These are phyloP conservation scores for Hydraecia micacea DNA, from an alignment of 2,888 invertebrate genomes.

Conservation along the genomic window DNA sequence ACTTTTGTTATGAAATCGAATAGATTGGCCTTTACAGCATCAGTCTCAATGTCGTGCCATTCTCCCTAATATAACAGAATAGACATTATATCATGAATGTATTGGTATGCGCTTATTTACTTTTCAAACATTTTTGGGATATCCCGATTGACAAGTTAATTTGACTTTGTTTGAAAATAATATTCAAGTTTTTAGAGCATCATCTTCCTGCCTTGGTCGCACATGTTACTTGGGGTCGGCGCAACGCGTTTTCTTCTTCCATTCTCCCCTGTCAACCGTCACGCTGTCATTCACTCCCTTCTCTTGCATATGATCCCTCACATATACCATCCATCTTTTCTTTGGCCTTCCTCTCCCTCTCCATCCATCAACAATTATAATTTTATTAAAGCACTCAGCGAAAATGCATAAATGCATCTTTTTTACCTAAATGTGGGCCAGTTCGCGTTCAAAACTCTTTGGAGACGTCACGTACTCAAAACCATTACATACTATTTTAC, in stretches of 20 bases:
- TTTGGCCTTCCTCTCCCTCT: neutral
- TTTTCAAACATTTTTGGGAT: neutral
- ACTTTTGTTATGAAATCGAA: conserved; percentile 32
- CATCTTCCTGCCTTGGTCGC: neutral
- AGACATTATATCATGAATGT: neutral
- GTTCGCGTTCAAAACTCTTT: neutral
- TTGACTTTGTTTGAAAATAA: neutral
- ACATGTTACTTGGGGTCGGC: neutral
- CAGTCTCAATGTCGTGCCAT: conserved; percentile 36
- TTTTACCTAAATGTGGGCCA: neutral
- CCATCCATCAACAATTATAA: neutral
- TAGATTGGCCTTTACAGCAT: conserved; percentile 25
- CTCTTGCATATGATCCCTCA: neutral
- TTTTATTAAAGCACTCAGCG: neutral
- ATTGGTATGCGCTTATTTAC: neutral
- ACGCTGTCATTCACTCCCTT: neutral
- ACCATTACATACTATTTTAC: neutral
- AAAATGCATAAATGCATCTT: neutral
- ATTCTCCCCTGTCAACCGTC: neutral
- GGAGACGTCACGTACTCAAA: neutral
- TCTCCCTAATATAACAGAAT: conserved; percentile 19
- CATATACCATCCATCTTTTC: neutral
- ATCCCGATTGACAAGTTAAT: neutral
- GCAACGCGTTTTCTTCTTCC: neutral
- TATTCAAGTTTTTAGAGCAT: neutral